Base-by-base conservation (phyloP, 2,888 invertebrate species). In the Zelleria hepariella region DNA sequence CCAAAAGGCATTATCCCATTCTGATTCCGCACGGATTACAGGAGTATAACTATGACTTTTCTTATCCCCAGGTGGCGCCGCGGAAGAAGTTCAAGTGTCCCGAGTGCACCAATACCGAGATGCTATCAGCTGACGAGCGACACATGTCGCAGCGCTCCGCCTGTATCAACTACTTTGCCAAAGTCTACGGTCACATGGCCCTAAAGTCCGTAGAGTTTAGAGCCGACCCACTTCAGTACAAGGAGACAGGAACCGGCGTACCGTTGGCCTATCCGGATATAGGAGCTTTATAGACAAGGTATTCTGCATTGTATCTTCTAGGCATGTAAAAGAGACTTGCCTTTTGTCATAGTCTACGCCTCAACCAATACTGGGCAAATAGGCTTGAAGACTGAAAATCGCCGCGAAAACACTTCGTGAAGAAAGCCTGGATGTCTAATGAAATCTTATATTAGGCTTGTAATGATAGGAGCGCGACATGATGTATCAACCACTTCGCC, bases 11-110 rank as follows among this genome's bases (percentile, higher is more conserved):
- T n/a, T n/a, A n/a, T n/a, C n/a, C n/a, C n/a, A n/a, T n/a, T n/a
- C n/a, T n/a, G n/a, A n/a, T n/a, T n/a, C n/a, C n/a, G n/a, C n/a
- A n/a, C n/a, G n/a, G n/a, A n/a, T n/a, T n/a, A n/a, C n/a, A n/a
- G n/a, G n/a, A n/a, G n/a, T n/a, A n/a, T n/a, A n/a, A n/a, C n/a
- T n/a, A n/a, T n/a, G n/a, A n/a, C n/a, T n/a, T n/a, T n/a, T n/a
- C n/a, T n/a, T n/a, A n/a, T n/a, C 24, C 27, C 53, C 79, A 94
- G 94, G 97, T 98, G 27, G 95, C 97, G 0, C 98, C 98, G 0
- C 91, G 98, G 4, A 98, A 98, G 77, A 98, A 98, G 78, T 98
- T 98, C 86, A 97, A 98, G 78, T 98, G 98, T 74, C 97, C 98
- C 0, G 96, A 97, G 77, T 98, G 98, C 81, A 94, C 93, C 2